Evolutionary conservation across 2,888 invertebrate species (phyloP).

Genomic region (Myopa testacea): DNA sequence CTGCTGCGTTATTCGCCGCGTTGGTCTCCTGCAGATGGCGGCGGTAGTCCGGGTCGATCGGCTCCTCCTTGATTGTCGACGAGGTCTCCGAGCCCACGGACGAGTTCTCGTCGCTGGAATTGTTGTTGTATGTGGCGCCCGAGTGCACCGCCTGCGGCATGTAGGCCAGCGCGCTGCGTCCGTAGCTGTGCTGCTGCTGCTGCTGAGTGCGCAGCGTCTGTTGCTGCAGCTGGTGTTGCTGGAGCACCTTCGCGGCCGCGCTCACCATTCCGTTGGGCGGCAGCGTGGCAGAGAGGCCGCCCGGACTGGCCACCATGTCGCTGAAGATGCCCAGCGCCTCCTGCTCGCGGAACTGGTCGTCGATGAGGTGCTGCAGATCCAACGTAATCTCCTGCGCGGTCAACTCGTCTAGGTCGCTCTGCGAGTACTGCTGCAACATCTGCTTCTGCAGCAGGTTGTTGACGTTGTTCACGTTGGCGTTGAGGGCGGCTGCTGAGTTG

Average conservation of each 20-base stretch:
- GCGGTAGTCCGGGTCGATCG: conserved; percentile 82
- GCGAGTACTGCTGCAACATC: conserved; percentile 79
- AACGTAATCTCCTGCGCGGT: conserved; percentile 93
- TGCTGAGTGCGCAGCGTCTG: conserved; percentile 56
- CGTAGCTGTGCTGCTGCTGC: conserved; percentile 66
- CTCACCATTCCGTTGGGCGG: conserved; percentile 67
- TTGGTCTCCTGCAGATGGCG: conserved; percentile 72
- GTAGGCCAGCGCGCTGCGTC: conserved; percentile 83
- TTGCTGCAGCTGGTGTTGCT: conserved; percentile 65
- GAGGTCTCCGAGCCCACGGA: conserved; percentile 75
- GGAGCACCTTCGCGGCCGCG: conserved; percentile 65
- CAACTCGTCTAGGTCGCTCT: conserved; percentile 87
- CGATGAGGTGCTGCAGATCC: conserved; percentile 91
- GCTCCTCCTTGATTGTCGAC: conserved; percentile 88
- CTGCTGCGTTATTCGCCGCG: conserved; percentile 65
- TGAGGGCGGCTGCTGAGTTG: conserved; percentile 48
- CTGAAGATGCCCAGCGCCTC: conserved; percentile 81
- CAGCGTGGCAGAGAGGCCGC: conserved; percentile 63
- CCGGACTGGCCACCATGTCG: conserved; percentile 78
- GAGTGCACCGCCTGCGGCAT: conserved; percentile 93
- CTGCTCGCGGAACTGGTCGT: conserved; percentile 89
- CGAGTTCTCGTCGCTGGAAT: conserved; percentile 72
- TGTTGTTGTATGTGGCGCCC: conserved; percentile 68
- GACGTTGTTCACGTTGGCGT: conserved; percentile 55
- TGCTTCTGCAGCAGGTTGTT: conserved; percentile 71